These are phyloP conservation scores for Macrocentrus cingulum DNA, from an alignment of 1,140 invertebrate genomes.

Conservation along the genomic window DNA sequence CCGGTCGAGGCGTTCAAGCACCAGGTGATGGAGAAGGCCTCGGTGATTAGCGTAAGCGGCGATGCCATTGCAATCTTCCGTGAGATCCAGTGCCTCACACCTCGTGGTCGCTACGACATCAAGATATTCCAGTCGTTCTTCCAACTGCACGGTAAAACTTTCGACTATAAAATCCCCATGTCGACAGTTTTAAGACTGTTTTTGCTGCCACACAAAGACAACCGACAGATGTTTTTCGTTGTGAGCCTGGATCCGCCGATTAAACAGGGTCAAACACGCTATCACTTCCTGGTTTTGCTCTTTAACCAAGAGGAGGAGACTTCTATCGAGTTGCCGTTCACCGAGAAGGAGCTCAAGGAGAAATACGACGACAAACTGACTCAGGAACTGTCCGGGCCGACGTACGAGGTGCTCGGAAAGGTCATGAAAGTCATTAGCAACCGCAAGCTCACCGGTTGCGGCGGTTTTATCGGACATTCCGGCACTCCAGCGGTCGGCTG, in stretches of 20 bases:
- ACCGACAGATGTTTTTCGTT: constrained; percentile 98
- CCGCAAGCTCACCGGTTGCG: constrained; percentile 92
- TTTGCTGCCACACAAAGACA: constrained; percentile 95
- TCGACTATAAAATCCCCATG: constrained; percentile 99
- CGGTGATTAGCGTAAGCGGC: constrained; percentile 95
- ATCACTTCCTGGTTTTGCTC: constrained; percentile 92
- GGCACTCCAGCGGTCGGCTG: constrained; percentile 91
- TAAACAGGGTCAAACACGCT: constrained; percentile 97
- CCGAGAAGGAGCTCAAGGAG: constrained; percentile 88
- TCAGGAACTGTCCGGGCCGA: constrained; percentile 89
- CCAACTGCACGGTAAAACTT: constrained; percentile 99
- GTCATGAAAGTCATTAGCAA: constrained; percentile 96
- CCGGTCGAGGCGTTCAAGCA: constrained; percentile 94
- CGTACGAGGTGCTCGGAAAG: constrained; percentile 93
- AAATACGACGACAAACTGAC: constrained; percentile 94
- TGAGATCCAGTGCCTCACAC: constrained; percentile 97
- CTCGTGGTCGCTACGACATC: constrained; percentile 99
- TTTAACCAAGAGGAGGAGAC: constrained; percentile 95
- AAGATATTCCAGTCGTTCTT: constrained; percentile 98
- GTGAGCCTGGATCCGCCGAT: constrained; percentile 97
- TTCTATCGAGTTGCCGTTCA: constrained; percentile 87
- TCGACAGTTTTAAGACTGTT: constrained; percentile 93
- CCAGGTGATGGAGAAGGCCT: constrained; percentile 95
- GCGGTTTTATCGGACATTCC: constrained; percentile 85
- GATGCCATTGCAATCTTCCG: constrained; percentile 97